phyloP scores from a whole-genome alignment of 2,888 invertebrate genomes.

The Phengaris arion region DNA sequence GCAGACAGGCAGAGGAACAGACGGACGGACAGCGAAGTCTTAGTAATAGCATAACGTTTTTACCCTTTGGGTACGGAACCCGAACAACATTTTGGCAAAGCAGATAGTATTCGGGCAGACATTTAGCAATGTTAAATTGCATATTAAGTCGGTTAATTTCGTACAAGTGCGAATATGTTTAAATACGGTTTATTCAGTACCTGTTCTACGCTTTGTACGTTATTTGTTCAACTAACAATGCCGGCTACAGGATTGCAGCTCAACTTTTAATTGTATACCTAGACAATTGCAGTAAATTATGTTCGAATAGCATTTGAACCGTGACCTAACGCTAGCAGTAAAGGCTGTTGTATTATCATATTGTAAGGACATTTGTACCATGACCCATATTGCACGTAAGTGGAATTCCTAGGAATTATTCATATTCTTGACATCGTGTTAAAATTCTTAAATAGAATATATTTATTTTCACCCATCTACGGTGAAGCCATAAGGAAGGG shows the following conservation, averaged over 20 bases:
- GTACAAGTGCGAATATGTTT: conserved; percentile 9
- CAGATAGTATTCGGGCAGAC: background rate
- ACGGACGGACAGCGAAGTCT: no score
- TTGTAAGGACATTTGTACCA: conserved; percentile 11
- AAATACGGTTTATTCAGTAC: background rate
- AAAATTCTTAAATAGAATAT: background rate
- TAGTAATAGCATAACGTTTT: no score
- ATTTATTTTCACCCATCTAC: no score
- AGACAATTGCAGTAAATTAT: conserved; percentile 8
- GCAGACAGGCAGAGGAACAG: no score
- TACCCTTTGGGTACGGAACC: no score
- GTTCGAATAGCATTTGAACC: conserved; percentile 10
- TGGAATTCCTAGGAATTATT: conserved; percentile 15
- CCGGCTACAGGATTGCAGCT: background rate
- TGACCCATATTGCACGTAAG: conserved; percentile 7
- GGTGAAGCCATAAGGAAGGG: no score
- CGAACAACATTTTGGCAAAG: background rate
- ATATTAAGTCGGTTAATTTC: background rate
- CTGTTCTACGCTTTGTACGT: background rate
- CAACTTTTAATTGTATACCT: conserved; percentile 17
- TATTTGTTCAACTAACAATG: conserved; percentile 11
- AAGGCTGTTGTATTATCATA: conserved; percentile 11
- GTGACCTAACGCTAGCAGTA: conserved; percentile 7
- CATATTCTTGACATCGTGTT: background rate
- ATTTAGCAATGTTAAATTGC: background rate